A percentile compares a stretch with the other conserved stretches of the same genome.
phyloP scores from a whole-genome alignment of 2,113 vertebrate genomes.

The Dissostichus mawsoni region DNA sequence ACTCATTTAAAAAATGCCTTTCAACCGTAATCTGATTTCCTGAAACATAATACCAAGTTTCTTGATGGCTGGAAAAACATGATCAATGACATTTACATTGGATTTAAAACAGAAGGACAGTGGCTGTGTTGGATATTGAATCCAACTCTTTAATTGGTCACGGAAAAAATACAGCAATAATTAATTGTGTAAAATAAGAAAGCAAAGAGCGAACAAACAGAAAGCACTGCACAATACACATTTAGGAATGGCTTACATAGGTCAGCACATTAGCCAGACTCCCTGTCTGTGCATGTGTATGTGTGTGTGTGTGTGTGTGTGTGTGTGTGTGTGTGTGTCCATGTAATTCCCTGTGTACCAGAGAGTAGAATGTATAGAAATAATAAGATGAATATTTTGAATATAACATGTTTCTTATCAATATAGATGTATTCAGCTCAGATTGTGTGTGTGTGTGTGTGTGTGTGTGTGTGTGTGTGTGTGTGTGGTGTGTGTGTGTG shows the following conservation, averaged over 20 bases:
- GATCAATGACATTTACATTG: constrained; percentile 1
- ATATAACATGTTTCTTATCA: constrained; percentile 1
- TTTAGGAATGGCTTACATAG: constrained; percentile 66
- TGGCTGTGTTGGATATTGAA: constrained; percentile 1
- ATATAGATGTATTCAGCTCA: constrained; percentile 23
- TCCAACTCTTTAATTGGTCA: constrained; percentile 9
- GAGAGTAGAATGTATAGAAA: too few species aligned
- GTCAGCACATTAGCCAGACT: constrained; percentile 78
- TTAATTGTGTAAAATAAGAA: not conserved
- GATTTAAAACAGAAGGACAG: constrained; percentile 8
- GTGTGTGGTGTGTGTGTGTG: constrained; percentile 36
- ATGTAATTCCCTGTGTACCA: constrained; percentile 8
- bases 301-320: constrained; percentile 29
- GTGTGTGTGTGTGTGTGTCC: constrained; percentile 41
- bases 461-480: constrained; percentile 35
- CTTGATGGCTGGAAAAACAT: not conserved
- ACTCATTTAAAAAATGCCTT: constrained; percentile 16
- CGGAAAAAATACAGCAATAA: not conserved
- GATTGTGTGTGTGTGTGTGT: not conserved
- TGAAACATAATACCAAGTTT: constrained; percentile 22
- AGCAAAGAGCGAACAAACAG: constrained; percentile 9
- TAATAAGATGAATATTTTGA: too few species aligned
- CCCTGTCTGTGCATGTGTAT: constrained; percentile 36
- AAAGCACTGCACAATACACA: constrained; percentile 69
- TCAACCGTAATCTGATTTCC: constrained; percentile 20